Conservation (phyloP, 1,140 invertebrate genomes). For the Manduca sexta region DNA sequence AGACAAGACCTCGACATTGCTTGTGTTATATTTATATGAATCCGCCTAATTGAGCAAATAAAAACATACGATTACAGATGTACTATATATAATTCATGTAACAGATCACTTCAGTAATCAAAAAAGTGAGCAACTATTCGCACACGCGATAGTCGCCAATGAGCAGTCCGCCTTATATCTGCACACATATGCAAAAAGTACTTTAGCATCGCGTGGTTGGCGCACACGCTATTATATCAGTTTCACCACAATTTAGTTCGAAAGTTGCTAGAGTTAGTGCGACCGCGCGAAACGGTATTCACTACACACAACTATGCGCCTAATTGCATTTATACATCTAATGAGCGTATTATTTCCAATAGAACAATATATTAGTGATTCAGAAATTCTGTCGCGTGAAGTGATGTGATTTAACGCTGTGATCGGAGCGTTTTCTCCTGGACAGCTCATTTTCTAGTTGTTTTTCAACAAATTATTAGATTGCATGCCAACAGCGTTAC, state of each 20-base stretch:
- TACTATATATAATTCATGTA: too few relatives aligned
- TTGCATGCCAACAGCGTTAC: slow-evolving; percentile 11
- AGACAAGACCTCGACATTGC: too few relatives aligned
- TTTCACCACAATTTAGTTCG: slow-evolving; percentile 63
- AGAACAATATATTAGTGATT: slow-evolving; percentile 38
- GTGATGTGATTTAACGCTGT: slow-evolving; percentile 15
- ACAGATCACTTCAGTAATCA: too few relatives aligned
- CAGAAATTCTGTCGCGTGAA: slow-evolving; percentile 34
- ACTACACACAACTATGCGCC: slow-evolving; percentile 45
- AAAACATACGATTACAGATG: too few relatives aligned
- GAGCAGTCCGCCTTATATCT: too few relatives aligned
- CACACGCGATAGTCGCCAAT: too few relatives aligned
- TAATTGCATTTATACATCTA: slow-evolving; percentile 59
- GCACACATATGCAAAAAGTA: too few relatives aligned
- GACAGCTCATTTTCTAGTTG: slow-evolving; percentile 8
- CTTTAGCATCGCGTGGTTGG: not conserved
- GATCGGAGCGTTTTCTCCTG: slow-evolving; percentile 22
- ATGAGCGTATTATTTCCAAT: slow-evolving; percentile 51
- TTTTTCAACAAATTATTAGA: slow-evolving; percentile 21
- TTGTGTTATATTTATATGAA: too few relatives aligned
- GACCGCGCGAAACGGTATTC: slow-evolving; percentile 58
- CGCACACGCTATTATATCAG: slow-evolving; percentile 10
- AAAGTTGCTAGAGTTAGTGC: slow-evolving; percentile 43
- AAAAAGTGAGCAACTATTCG: too few relatives aligned
- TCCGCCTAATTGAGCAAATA: too few relatives aligned